phyloP scores from a whole-genome alignment of 2,797 vertebrate species.

The Leontocebus nigricollis region DNA sequence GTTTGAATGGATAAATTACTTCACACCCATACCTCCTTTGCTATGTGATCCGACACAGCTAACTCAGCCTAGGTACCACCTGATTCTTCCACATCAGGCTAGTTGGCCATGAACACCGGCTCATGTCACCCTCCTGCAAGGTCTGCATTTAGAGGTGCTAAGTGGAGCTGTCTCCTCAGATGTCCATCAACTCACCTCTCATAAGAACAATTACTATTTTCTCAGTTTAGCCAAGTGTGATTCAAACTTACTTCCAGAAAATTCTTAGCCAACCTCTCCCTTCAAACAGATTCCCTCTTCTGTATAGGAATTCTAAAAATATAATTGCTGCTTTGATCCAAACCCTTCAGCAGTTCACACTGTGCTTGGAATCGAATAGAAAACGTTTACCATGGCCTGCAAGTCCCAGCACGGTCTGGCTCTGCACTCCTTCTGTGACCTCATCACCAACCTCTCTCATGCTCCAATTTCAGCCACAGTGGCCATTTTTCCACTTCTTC shows the following conservation, averaged over 20 bases:
- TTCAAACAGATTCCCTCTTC: background rate
- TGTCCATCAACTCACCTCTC: background rate
- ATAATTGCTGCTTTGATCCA: background rate
- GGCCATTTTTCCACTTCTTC: background rate
- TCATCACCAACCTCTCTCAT: background rate
- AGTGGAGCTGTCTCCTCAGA: background rate
- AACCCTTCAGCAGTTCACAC: background rate
- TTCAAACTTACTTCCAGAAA: background rate
- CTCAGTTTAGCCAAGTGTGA: background rate
- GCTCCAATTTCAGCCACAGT: background rate
- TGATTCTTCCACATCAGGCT: background rate
- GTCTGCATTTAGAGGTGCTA: background rate
- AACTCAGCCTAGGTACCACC: fast-evolving
- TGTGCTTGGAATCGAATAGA: background rate
- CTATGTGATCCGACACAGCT: background rate
- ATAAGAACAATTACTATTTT: background rate
- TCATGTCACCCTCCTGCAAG: background rate
- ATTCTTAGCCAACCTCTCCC: background rate
- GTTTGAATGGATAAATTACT: background rate
- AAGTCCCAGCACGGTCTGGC: conserved; percentile 14
- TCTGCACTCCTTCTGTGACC: background rate
- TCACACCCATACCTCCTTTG: background rate
- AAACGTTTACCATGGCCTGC: background rate
- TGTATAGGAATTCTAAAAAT: background rate
- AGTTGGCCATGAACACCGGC: background rate